A percentile compares a stretch with the other conserved stretches of the same genome.
Conservation (phyloP, 53 echinoderm and acorn worm species). For the Zoroaster sp. region DNA sequence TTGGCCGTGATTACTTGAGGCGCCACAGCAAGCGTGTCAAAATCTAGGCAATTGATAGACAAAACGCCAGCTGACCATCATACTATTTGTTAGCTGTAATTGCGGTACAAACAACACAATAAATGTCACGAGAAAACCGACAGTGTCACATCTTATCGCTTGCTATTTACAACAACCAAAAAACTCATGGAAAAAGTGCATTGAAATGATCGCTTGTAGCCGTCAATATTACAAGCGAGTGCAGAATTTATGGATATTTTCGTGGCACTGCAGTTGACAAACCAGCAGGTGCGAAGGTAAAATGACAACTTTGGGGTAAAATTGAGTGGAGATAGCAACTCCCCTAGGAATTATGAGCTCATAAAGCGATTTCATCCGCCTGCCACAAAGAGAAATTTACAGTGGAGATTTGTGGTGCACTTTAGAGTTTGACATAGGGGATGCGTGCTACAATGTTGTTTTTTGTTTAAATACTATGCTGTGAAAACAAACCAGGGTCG, state of each 20-base stretch:
- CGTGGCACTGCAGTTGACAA: neutral
- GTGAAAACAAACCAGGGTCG: neutral
- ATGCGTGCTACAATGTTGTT: neutral
- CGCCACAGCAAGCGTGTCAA: neutral
- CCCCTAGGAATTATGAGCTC: neutral
- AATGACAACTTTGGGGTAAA: neutral
- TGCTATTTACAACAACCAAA: neutral
- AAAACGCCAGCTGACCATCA: neutral
- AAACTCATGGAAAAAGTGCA: neutral
- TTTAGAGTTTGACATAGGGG: neutral
- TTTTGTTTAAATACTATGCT: neutral
- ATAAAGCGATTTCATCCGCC: neutral
- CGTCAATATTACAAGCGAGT: neutral
- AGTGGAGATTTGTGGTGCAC: neutral
- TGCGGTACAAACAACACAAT: neutral
- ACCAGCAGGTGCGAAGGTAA: neutral
- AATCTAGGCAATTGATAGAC: neutral
- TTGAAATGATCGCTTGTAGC: neutral
- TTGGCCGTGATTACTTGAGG: neutral
- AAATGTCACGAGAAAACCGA: neutral
- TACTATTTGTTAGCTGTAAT: neutral
- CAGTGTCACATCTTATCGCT: neutral
- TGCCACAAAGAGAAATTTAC: neutral
- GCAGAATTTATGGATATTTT: slow-evolving; percentile 14
- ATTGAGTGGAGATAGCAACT: neutral